A percentile compares a stretch with the other conserved stretches of the same genome.
phyloP scores from a whole-genome alignment of 2,797 vertebrate genomes.

The Pseudochirops cupreus region DNA sequence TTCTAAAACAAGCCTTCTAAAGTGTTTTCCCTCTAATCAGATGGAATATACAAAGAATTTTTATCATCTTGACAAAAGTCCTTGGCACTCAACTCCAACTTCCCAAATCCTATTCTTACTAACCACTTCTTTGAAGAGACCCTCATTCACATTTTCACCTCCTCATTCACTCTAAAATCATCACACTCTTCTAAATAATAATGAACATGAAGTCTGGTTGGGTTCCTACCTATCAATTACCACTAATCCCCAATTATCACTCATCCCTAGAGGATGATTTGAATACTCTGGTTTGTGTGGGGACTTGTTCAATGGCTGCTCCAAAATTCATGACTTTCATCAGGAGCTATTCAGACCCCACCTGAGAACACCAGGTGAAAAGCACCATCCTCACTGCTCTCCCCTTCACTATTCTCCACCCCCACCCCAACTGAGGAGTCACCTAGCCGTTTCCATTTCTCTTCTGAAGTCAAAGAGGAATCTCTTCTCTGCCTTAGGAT shows the following conservation, averaged over 20 bases:
- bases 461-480: slow-evolving; percentile 2
- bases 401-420: not conserved
- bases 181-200: not conserved
- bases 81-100: not conserved
- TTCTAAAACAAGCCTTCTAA: not conserved
- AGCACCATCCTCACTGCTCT: not conserved
- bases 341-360: not conserved
- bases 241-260: not conserved
- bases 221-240: not conserved
- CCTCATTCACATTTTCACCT: not conserved
- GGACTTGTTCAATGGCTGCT: slow-evolving; percentile 15
- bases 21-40: not conserved
- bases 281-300: not conserved
- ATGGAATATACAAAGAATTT: not conserved
- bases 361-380: not conserved
- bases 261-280: not conserved
- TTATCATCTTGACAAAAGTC: not conserved
- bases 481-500: not conserved
- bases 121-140: not conserved
- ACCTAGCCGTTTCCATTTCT: not conserved
- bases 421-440: not conserved
- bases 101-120: not conserved
- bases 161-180: not conserved
- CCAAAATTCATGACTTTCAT: not conserved
- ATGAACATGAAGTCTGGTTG: not conserved